Conservation (phyloP, 1,140 invertebrate genomes). For the Papilio aristodemus region DNA sequence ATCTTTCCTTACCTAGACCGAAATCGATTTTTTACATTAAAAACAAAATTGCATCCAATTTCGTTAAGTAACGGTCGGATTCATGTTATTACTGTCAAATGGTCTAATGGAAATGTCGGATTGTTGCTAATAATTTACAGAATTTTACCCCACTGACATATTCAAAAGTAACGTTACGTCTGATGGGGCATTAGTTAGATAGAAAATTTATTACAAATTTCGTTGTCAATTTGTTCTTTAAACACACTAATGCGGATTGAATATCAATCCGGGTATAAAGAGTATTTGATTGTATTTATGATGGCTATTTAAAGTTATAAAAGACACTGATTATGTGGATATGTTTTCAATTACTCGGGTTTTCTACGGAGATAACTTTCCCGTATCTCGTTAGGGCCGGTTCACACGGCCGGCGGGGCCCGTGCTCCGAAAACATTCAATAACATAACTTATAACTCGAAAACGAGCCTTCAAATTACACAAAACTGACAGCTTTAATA, state of each 20-base stretch:
- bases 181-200: slow-evolving; percentile 36
- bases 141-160: slow-evolving; percentile 38
- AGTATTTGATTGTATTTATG: slow-evolving; percentile 43
- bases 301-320: slow-evolving; percentile 42
- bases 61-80: slow-evolving; percentile 45
- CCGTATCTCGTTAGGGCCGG: slow-evolving; percentile 51
- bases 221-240: slow-evolving; percentile 44
- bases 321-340: slow-evolving; percentile 56
- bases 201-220: slow-evolving; percentile 49
- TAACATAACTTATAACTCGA: slow-evolving; percentile 75
- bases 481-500: slow-evolving; percentile 78
- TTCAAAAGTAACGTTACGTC: slow-evolving; percentile 37
- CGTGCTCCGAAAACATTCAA: slow-evolving; percentile 62
- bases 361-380: slow-evolving; percentile 41
- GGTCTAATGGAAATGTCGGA: slow-evolving; percentile 52
- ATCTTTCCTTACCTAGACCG: slow-evolving; percentile 44
- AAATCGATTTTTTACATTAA: slow-evolving; percentile 50
- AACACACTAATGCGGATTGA: slow-evolving; percentile 45
- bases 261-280: slow-evolving; percentile 44
- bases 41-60: slow-evolving; percentile 61
- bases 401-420: slow-evolving; percentile 47
- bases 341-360: slow-evolving; percentile 44
- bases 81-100: slow-evolving; percentile 52
- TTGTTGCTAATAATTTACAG: slow-evolving; percentile 42
- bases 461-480: slow-evolving; percentile 77